Percentiles rank a stretch among this genome's conserved stretches.
Evolutionary conservation across 2,113 vertebrate species (phyloP).

Genomic region (Rutilus rutilus): DNA sequence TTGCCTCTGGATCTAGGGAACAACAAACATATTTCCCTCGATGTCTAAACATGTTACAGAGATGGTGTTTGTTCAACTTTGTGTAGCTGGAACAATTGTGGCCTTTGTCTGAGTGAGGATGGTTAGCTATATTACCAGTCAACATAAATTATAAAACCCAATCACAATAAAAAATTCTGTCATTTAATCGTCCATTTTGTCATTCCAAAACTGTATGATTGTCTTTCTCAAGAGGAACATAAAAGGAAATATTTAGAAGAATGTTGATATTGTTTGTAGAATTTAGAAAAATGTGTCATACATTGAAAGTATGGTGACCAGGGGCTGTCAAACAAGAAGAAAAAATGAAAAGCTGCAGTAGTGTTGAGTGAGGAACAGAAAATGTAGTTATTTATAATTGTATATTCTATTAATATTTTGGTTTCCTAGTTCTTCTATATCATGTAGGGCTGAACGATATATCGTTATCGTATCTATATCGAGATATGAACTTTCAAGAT

Average conservation of each 20-base stretch:
- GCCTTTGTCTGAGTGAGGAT: background rate
- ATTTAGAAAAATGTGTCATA: background rate
- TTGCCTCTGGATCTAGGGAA: conserved; percentile 40
- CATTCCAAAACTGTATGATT: background rate
- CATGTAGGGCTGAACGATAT: no score
- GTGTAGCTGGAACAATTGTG: background rate
- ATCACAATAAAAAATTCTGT: background rate
- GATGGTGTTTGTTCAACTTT: conserved; percentile 35
- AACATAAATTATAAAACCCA: background rate
- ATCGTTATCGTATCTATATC: no score
- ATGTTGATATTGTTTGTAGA: no score
- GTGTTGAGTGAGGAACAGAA: no score
- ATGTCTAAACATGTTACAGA: conserved; percentile 36
- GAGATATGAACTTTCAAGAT: no score
- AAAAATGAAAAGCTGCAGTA: no score
- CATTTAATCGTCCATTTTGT: background rate
- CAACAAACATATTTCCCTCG: conserved; percentile 44
- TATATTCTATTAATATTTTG: no score
- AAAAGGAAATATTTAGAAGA: no score
- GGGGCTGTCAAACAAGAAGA: no score
- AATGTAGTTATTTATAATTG: no score
- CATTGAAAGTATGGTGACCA: background rate
- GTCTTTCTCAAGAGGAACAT: background rate
- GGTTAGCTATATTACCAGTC: background rate
- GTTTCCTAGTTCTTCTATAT: conserved; percentile 29